phyloP scores from a whole-genome alignment of 2,888 invertebrate genomes.

The Trichopoda pennipes region DNA sequence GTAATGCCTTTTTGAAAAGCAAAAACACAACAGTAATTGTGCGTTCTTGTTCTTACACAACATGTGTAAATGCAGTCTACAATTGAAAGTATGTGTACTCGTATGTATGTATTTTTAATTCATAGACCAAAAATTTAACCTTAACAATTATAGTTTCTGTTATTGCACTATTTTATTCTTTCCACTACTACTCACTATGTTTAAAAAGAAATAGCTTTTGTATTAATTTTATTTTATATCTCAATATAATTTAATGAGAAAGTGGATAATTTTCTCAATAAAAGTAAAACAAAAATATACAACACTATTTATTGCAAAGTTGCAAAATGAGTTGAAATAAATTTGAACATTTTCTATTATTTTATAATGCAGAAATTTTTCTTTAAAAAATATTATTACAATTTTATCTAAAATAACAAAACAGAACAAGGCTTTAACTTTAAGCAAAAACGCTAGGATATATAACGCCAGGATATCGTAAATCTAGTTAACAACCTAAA shows the following conservation, averaged over 20 bases:
- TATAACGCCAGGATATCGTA: too few species aligned
- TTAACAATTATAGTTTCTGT: slow-evolving; percentile 25
- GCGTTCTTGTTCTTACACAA: background rate
- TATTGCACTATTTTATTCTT: background rate
- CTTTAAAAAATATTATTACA: too few species aligned
- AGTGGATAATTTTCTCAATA: background rate
- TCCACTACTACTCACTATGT: background rate
- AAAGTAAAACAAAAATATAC: too few species aligned
- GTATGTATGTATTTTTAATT: slow-evolving; percentile 1
- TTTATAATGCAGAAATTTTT: too few species aligned
- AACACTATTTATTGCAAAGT: too few species aligned
- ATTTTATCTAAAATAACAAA: too few species aligned
- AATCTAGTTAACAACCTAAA: too few species aligned
- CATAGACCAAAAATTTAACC: slow-evolving; percentile 27
- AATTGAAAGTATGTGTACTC: background rate
- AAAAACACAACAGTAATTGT: background rate
- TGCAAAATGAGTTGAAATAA: too few species aligned
- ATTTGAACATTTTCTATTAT: too few species aligned
- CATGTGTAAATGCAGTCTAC: background rate
- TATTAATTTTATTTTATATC: slow-evolving; percentile 12
- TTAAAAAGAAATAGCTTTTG: background rate
- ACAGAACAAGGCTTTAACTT: too few species aligned
- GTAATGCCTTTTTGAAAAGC: slow-evolving; percentile 8
- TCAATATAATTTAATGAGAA: background rate
- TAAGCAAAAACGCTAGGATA: too few species aligned